Base-by-base conservation (phyloP, 2,888 invertebrate genomes). In the Girardia tigrina region DNA sequence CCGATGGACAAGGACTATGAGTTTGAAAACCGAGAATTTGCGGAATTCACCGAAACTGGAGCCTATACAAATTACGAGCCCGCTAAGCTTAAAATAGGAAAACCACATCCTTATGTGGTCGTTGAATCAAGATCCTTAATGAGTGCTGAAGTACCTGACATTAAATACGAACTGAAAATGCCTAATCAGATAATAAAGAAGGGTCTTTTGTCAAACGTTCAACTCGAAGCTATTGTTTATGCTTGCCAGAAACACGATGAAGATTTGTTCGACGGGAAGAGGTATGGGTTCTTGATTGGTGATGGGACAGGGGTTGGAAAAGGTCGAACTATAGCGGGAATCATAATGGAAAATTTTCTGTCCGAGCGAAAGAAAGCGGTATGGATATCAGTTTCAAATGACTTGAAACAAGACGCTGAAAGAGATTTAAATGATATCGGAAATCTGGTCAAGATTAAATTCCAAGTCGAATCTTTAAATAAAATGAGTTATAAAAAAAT, bases 221-320 rank as follows among this genome's bases (percentile, higher is more conserved):
- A 99, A 83, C 86, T 99, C 76, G 98, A 99, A 86, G 91, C 97
- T 14, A 92, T 99, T 8, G 91, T 92, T 0, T 99, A 99, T 84
- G 90, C 98, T 0, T 91, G 92, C 27, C 98, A 99, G 85, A 94
- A 94, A 77, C 98, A 99, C 56, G 29, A 27, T n/a, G 28, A 71
- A 71, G 28, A 28, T 16, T 71, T 83, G 29, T 80, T 81, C 8
- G 81, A 80, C 79, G 82, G 81, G 26, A 80, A 79, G 29, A 79
- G 83, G 70, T 82, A 82, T 28, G 83, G 83, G 8, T 83, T 83
- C 79, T 82, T 83, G 73, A 80, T 83, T 71, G 83, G 83, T 2
- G 83, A 83, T 79, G 83, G 81, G 20, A 82, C 83, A 28, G 83
- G 83, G 73, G 83, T 83, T 0, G 83, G 83, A 1, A 83, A 83